A percentile compares a stretch with the other conserved stretches of the same genome.
These are phyloP conservation scores for Eidolon helvum DNA, from an alignment of 2,113 vertebrate genomes.

Conservation along the genomic window DNA sequence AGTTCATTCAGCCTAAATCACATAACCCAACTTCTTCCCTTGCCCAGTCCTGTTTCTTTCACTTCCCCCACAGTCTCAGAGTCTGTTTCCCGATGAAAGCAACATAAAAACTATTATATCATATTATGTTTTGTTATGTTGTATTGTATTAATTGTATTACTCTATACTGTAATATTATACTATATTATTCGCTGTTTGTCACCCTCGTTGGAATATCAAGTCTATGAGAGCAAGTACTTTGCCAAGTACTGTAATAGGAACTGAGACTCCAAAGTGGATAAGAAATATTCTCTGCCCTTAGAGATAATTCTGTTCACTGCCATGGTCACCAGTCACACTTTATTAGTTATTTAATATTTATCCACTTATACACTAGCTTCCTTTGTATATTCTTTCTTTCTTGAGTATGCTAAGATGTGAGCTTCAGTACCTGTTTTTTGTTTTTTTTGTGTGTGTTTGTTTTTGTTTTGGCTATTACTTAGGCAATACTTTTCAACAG, in stretches of 20 bases:
- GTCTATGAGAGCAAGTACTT: background rate
- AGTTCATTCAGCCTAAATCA: background rate
- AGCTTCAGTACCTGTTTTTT: constrained; percentile 7
- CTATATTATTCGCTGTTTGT: background rate
- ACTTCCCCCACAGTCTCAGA: background rate
- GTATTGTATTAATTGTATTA: background rate
- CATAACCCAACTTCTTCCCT: background rate
- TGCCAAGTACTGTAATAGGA: background rate
- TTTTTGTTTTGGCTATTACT: background rate
- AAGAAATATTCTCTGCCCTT: background rate
- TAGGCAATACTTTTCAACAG: background rate
- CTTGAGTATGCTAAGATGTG: background rate
- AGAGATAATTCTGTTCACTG: background rate
- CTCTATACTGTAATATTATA: background rate
- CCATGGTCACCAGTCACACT: background rate
- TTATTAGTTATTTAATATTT: constrained; percentile 32
- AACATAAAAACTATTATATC: background rate
- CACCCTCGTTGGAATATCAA: background rate
- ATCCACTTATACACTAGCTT: background rate
- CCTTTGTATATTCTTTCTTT: background rate
- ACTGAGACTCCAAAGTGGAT: background rate
- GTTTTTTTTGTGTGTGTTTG: background rate
- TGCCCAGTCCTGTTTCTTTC: background rate
- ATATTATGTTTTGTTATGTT: background rate
- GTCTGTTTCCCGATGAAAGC: background rate